A percentile compares a stretch with the other conserved stretches of the same genome.
Conservation (phyloP, 35 echinoderm and acorn worm genomes). For the Holothuria glaberrima region DNA sequence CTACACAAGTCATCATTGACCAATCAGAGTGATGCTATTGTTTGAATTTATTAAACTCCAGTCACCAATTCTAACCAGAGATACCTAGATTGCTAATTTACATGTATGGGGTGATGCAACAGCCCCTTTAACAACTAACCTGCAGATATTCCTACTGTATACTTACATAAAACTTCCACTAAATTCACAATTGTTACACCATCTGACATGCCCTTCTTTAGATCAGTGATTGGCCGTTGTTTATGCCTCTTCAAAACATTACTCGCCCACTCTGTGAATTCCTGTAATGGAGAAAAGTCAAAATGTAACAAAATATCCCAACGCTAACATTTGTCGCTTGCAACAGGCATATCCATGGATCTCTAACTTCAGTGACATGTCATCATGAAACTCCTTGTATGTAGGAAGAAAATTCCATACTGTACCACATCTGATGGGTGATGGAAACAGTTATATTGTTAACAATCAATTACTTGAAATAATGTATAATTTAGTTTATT, state of each 20-base stretch:
- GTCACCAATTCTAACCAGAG: too few species aligned
- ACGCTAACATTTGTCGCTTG: not conserved
- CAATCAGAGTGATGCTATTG: too few species aligned
- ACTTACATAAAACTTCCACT: conserved; percentile 97
- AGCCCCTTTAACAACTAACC: too few species aligned
- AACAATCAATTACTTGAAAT: too few species aligned
- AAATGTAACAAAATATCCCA: not conserved
- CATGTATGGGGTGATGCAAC: too few species aligned
- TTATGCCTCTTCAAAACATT: conserved; percentile 81
- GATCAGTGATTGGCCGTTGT: conserved; percentile 74
- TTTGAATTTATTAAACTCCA: too few species aligned
- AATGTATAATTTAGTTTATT: too few species aligned
- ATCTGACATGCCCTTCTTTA: conserved; percentile 89
- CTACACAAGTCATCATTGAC: too few species aligned
- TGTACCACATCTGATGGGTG: not conserved
- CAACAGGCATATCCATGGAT: not conserved
- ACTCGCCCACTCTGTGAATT: conserved; percentile 88
- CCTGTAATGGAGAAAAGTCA: conserved; percentile 51
- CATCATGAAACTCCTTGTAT: not conserved
- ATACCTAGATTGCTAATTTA: too few species aligned
- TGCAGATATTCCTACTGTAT: not conserved
- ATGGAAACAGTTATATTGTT: not conserved
- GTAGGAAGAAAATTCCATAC: too few species aligned
- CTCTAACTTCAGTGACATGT: not conserved
- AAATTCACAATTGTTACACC: conserved; percentile 86